These are phyloP conservation scores for Pitangus sulphuratus DNA, from an alignment of 2,797 vertebrate species.

Conservation along the genomic window DNA sequence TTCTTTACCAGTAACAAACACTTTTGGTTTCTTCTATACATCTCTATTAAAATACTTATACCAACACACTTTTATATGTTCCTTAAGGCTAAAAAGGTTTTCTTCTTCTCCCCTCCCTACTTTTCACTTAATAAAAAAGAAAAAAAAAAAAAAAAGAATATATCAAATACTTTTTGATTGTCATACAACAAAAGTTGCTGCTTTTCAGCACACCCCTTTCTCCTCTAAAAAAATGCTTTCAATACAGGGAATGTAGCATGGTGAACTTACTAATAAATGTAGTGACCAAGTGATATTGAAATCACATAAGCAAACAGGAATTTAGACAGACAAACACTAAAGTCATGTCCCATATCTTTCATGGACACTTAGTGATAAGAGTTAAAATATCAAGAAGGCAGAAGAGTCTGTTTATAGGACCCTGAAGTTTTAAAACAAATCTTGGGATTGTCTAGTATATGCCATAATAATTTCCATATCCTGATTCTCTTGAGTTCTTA, in stretches of 20 bases:
- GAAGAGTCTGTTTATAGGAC: background rate
- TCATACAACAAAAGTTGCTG: background rate
- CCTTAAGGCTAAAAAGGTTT: background rate
- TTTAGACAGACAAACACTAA: background rate
- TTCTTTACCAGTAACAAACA: background rate
- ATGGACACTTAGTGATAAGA: background rate
- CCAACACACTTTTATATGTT: background rate
- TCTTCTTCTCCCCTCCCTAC: background rate
- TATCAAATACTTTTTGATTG: background rate
- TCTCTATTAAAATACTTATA: background rate
- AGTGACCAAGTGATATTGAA: background rate
- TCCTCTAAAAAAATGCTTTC: background rate
- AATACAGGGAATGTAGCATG: background rate
- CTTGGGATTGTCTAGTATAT: background rate
- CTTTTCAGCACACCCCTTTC: background rate
- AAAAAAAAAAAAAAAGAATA: background rate
- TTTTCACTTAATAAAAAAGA: background rate
- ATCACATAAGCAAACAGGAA: background rate
- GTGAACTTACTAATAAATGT: background rate
- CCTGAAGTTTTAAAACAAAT: constrained; percentile 13
- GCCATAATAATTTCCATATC: constrained; percentile 30
- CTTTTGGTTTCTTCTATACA: background rate
- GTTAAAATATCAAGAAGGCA: background rate
- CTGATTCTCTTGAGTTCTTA: background rate
- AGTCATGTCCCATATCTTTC: background rate